A percentile compares a stretch with the other conserved stretches of the same genome.
phyloP scores from a whole-genome alignment of 2,113 vertebrate species.

The Bubalus kerabau region DNA sequence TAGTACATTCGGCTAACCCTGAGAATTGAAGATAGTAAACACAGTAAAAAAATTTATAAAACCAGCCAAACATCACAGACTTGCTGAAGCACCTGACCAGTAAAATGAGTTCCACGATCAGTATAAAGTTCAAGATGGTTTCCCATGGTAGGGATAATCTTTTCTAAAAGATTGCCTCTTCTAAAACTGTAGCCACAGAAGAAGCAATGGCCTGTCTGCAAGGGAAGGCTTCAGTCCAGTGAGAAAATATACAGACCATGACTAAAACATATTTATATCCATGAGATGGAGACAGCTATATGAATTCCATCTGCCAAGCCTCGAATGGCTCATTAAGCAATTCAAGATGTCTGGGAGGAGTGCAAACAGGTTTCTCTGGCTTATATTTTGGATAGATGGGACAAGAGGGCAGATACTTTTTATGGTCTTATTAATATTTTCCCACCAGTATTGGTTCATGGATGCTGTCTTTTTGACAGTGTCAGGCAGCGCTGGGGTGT shows the following conservation, averaged over 20 bases:
- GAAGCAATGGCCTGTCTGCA: background rate
- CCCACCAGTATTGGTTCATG: background rate
- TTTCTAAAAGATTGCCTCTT: background rate
- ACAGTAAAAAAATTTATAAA: background rate
- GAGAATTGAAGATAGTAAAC: background rate
- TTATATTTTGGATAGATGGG: background rate
- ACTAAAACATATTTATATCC: background rate
- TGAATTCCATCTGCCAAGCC: background rate
- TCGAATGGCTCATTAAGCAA: background rate
- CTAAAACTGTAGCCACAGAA: background rate
- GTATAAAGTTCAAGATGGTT: background rate
- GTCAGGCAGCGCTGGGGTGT: background rate
- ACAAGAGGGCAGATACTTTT: background rate
- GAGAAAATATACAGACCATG: background rate
- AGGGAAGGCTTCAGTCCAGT: background rate
- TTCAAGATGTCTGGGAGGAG: background rate
- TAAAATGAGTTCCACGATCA: background rate
- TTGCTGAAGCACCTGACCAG: background rate
- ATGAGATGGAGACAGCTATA: background rate
- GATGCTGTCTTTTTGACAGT: background rate
- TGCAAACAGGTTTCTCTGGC: background rate
- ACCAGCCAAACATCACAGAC: background rate
- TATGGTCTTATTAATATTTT: background rate
- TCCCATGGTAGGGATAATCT: background rate
- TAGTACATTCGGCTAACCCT: background rate